These are phyloP conservation scores for Ditylenchus dipsaci DNA, from an alignment of 1,140 invertebrate species.

Conservation along the genomic window DNA sequence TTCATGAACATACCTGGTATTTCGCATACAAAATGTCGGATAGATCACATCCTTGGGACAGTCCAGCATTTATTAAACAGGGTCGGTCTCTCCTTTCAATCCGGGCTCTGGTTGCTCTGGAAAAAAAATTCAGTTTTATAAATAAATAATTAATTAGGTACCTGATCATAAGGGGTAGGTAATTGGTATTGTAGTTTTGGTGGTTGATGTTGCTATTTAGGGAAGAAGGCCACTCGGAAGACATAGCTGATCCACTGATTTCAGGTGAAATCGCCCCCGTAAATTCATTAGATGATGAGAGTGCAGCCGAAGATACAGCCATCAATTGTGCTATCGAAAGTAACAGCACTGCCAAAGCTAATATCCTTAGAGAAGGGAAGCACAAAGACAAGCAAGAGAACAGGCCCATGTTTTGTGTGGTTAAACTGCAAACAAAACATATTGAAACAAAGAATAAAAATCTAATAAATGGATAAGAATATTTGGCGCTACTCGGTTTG, in stretches of 20 bases:
- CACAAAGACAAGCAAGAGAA: neutral
- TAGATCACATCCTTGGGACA: slow-evolving; percentile 29
- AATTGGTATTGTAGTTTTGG: too few species aligned
- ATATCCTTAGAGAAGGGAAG: slow-evolving; percentile 2
- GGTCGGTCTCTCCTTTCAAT: slow-evolving; percentile 14
- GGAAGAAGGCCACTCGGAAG: neutral
- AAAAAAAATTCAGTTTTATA: neutral
- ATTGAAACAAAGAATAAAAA: neutral
- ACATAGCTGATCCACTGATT: neutral
- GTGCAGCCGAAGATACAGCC: neutral
- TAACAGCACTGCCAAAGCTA: neutral
- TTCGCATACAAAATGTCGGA: slow-evolving; percentile 26
- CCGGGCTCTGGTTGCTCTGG: neutral
- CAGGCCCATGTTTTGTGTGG: neutral
- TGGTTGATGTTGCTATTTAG: too few species aligned
- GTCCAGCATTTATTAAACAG: slow-evolving; percentile 22
- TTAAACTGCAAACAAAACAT: neutral
- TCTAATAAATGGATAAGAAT: neutral
- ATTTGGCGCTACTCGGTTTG: too few species aligned
- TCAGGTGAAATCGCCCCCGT: neutral
- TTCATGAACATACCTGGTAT: slow-evolving; percentile 10
- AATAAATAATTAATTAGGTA: too few species aligned
- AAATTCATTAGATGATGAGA: neutral
- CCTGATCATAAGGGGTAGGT: too few species aligned
- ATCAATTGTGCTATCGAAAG: neutral